These are phyloP conservation scores for Diphyllodes magnificus DNA, from an alignment of 2,113 vertebrate genomes.

Conservation along the genomic window DNA sequence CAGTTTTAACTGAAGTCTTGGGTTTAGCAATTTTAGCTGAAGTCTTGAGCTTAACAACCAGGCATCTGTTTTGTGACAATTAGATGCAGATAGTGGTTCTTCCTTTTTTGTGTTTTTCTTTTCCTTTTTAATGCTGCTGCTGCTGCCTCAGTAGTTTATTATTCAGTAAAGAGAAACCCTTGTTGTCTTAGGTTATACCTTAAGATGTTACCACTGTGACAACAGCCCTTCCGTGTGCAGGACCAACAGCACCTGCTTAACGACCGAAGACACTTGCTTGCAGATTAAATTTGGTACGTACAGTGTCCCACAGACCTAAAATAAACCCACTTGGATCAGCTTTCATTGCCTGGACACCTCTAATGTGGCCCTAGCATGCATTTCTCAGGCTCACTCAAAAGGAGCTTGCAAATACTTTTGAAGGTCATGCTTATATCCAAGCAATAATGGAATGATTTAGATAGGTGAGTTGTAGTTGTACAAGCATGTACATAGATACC, in stretches of 20 bases:
- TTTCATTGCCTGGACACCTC: not conserved
- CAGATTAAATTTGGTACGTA: conserved; percentile 58
- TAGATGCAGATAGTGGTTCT: not conserved
- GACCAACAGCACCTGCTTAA: conserved; percentile 47
- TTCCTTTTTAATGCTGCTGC: not conserved
- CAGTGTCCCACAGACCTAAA: not conserved
- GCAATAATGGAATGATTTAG: not conserved
- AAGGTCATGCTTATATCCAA: not conserved
- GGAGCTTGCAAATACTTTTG: not conserved
- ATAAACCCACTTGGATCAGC: not conserved
- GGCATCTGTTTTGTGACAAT: not conserved
- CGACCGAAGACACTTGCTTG: conserved; percentile 43
- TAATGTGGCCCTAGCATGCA: not conserved
- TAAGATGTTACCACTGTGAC: conserved; percentile 61
- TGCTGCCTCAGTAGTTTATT: not conserved
- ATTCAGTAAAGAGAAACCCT: not conserved
- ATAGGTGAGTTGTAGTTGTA: not conserved
- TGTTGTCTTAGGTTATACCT: conserved; percentile 24
- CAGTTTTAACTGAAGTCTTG: not conserved
- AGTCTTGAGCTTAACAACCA: not conserved
- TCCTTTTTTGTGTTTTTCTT: not conserved
- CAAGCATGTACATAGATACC: not conserved
- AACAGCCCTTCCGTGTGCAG: conserved; percentile 58
- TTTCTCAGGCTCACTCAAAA: not conserved
- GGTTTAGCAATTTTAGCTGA: not conserved